Base-by-base conservation (phyloP, 1,140 invertebrate genomes). In the Bombus huntii region DNA sequence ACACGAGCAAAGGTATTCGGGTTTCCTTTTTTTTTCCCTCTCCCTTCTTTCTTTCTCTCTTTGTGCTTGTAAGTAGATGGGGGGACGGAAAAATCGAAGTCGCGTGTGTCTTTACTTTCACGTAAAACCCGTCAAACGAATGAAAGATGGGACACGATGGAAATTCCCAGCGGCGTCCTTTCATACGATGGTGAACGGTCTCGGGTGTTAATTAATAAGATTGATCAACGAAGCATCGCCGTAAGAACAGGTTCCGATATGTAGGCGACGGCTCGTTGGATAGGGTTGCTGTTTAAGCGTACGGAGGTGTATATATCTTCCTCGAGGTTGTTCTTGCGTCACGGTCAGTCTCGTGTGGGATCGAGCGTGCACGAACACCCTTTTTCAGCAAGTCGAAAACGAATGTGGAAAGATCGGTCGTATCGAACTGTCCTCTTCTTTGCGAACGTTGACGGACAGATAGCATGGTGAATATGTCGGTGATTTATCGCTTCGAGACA, bases 161-260 rank as follows among this genome's bases (percentile, higher is more conserved):
- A 89, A 89, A 92, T 92, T 92, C 88, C 82, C 76, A 8, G 22
- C 78, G 77, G 75, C 34, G 31, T 42, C 47, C 79, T 86, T 82
- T 88, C 74, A 53, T 53, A 53, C 47, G 47, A 53, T 22, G 47
- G 62, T 31, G 62, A 22, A n/a, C 75, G 47, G 18, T 62, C 9
- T 83, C 80, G 85, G 91, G 92, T 92, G 92, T 91, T 93, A 93
- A 93, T 93, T 93, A 93, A 92, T 92, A 92, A 93, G 92, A 93
- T 92, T 92, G 92, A 92, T 92, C 92, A 93, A 91, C 85, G 75
- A 85, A 86, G 59, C 68, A 74, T 85, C 87, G 90, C 88, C 83
- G 84, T 87, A 90, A 86, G 89, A 93, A 92, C 87, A 86, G 89
- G 88, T 91, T 91, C 85, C 65, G 66, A 66, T 80, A 76, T 18